These are phyloP conservation scores for Gambusia yucatana DNA, from an alignment of 2,797 vertebrate species.

Conservation along the genomic window DNA sequence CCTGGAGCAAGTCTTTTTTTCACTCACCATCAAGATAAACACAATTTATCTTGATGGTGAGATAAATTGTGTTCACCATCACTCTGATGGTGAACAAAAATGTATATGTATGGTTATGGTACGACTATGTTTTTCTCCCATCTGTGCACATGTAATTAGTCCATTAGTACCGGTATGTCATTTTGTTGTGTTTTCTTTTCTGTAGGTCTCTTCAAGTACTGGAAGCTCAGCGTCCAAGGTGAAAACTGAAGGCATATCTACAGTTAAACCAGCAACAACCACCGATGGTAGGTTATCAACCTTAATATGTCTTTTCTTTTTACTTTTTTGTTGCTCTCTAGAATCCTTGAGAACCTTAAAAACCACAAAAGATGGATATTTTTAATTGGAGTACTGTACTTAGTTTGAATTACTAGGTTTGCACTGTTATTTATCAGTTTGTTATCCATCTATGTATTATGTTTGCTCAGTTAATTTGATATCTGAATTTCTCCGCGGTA, in stretches of 20 bases:
- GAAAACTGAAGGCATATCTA: conserved; percentile 48
- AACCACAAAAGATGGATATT: not conserved
- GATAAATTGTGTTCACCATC: no score
- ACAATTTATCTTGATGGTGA: no score
- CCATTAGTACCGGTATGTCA: not conserved
- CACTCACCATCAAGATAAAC: not conserved
- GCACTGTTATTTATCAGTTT: not conserved
- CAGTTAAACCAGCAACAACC: conserved; percentile 55
- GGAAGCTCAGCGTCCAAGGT: conserved; percentile 48
- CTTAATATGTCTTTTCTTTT: not conserved
- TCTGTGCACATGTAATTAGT: not conserved
- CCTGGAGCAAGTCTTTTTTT: not conserved
- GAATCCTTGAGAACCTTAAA: not conserved
- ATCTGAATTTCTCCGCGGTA: not conserved
- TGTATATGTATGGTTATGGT: not conserved
- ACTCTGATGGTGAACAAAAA: no score
- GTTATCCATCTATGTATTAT: no score
- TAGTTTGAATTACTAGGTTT: not conserved
- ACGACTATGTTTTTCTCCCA: not conserved
- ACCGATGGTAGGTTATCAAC: conserved; percentile 42
- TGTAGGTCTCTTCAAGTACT: conserved; percentile 52
- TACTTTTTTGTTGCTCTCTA: not conserved
- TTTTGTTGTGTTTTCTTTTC: not conserved
- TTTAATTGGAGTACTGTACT: not conserved
- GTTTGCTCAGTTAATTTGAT: not conserved